Base-by-base conservation (phyloP, 64 coral and sea anemone species). In the Trachythela sp. region DNA sequence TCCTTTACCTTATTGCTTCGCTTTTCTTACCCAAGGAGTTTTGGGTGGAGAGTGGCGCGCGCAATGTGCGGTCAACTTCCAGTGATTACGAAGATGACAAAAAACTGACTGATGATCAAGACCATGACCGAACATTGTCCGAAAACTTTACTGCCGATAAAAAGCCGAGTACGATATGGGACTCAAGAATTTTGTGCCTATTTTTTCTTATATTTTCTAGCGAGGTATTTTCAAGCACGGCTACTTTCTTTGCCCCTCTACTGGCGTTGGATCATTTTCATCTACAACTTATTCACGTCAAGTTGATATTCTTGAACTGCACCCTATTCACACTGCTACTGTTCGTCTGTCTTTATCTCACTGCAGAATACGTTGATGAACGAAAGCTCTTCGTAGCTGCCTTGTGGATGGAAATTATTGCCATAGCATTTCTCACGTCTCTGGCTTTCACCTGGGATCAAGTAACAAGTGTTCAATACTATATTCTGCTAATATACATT, bases 181-280 rank as follows among this genome's bases (percentile, higher is more conserved):
- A 64, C 24, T 64, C 56, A 18, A 20, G 56, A 64, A 2, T 80
- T 0, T 39, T 80, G 2, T 80, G 75, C 34, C 30, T 80, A 18
- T 37, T 37, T 80, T 80, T 29, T 80, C 37, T 80, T 20, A 80
- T 80, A 80, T 80, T 80, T 80, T 80, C 30, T 2, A 80, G 33
- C 33, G 31, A 37, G 33, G 13, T 37, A 17, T 80, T 37, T 13
- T 80, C 75, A 8, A 39, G 2, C 13, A 34, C 75, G 20, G 75
- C 37, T 34, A 80, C 75, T 34, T 80, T 80, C 30, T 80, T 29
- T 11, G 35, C 75, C 15, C 75, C 75, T 14, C 13, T 80, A 11
- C 34, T 80, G 30, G 75, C 75, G 35, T 8, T 80, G 75, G 75
- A 80, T 2, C 27, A 34, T 37, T 80, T 80, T 34, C 75, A 80